phyloP scores from a whole-genome alignment of 2,113 vertebrate species.

The Meriones unguiculatus region DNA sequence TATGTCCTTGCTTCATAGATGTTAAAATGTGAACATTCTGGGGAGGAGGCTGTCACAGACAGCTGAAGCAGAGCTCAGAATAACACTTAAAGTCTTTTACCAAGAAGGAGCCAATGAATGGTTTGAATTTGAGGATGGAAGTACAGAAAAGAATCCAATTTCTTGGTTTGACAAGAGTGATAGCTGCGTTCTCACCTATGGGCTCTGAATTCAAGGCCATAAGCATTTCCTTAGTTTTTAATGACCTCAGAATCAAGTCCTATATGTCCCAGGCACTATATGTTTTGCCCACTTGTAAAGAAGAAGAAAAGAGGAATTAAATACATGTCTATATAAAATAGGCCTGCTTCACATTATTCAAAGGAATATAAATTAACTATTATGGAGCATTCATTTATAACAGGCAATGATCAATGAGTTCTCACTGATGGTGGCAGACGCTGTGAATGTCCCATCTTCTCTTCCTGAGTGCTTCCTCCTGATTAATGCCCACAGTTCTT shows the following conservation, averaged over 20 bases:
- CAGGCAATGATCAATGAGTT: background rate
- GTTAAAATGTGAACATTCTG: background rate
- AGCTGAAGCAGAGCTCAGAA: background rate
- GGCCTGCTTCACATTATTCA: background rate
- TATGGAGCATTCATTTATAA: background rate
- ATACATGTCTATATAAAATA: background rate
- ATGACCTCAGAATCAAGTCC: conserved; percentile 15
- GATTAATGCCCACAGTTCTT: background rate
- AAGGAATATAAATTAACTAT: conserved; percentile 3
- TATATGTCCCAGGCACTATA: background rate
- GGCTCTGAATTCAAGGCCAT: conserved; percentile 18
- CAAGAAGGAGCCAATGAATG: background rate
- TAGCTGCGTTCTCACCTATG: conserved; percentile 11
- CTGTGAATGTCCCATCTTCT: background rate
- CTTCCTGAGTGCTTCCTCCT: background rate
- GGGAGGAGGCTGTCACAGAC: no score
- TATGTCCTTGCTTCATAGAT: background rate
- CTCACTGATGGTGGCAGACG: no score
- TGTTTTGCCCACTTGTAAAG: background rate
- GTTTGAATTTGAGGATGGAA: background rate
- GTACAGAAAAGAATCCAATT: background rate
- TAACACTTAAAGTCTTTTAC: background rate
- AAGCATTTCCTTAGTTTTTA: conserved; percentile 22
- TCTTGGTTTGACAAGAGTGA: background rate
- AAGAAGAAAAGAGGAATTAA: background rate